phyloP scores from a whole-genome alignment of 2,797 vertebrate species.

The Pitangus sulphuratus region DNA sequence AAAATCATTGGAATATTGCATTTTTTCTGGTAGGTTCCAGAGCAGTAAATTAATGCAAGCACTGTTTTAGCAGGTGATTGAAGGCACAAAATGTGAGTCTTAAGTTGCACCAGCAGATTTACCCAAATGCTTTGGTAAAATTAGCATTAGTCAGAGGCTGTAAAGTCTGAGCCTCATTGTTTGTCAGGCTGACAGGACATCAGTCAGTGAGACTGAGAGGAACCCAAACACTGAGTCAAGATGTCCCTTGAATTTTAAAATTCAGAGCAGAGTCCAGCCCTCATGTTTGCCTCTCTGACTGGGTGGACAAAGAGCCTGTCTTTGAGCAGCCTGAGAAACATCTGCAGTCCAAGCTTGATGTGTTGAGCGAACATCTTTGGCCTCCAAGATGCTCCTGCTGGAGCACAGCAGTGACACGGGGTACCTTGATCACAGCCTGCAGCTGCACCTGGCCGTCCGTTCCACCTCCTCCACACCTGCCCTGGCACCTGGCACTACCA shows the following conservation, averaged over 20 bases:
- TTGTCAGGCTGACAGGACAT: background rate
- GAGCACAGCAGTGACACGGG: background rate
- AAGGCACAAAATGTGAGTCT: background rate
- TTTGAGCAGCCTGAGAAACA: background rate
- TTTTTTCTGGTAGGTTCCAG: background rate
- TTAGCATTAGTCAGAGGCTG: background rate
- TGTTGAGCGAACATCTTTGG: fast-evolving
- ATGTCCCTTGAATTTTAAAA: background rate
- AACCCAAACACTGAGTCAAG: background rate
- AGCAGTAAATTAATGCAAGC: background rate
- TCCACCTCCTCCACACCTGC: background rate
- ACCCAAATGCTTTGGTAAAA: background rate
- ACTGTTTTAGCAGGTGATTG: background rate
- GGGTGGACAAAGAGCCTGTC: background rate
- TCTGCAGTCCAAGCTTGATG: background rate
- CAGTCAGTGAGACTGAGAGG: background rate
- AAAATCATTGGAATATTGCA: background rate
- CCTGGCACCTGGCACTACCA: background rate
- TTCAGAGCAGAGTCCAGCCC: background rate
- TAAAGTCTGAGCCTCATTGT: background rate
- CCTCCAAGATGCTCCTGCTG: background rate
- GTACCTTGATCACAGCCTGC: background rate
- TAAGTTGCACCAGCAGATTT: background rate
- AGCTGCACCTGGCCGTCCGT: background rate
- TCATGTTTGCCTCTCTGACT: background rate